These are phyloP conservation scores for Brachionus rotundiformis DNA, from an alignment of 1,140 invertebrate genomes.

Conservation along the genomic window DNA sequence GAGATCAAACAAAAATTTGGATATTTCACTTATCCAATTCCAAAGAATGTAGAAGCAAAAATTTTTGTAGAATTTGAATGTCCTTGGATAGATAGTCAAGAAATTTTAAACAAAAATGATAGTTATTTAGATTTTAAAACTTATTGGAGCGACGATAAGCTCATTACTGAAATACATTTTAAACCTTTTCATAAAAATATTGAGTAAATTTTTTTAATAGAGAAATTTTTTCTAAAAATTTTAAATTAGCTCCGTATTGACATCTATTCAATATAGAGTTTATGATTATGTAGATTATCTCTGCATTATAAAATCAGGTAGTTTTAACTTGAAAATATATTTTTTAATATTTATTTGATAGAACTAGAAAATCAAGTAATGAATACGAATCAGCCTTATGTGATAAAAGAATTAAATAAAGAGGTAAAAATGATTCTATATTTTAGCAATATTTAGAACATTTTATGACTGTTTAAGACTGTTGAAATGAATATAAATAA, in stretches of 20 bases:
- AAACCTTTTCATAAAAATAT: background rate
- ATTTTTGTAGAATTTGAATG: background rate
- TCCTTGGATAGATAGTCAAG: background rate
- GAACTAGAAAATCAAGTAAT: background rate
- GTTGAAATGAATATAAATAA: no score
- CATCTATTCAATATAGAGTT: background rate
- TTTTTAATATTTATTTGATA: background rate
- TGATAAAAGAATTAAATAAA: background rate
- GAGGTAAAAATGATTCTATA: background rate
- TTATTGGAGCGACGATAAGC: background rate
- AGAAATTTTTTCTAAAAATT: background rate
- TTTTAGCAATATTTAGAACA: no score
- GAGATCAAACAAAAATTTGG: conserved; percentile 7
- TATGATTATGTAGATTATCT: background rate
- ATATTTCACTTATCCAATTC: background rate
- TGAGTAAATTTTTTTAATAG: background rate
- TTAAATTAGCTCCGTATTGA: background rate
- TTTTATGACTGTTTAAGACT: no score
- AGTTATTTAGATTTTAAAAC: background rate
- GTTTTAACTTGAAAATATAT: background rate
- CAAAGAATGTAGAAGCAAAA: background rate
- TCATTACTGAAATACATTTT: background rate
- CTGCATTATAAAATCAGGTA: background rate
- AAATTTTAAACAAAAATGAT: background rate
- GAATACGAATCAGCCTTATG: background rate